Evolutionary conservation across 2,888 invertebrate species (phyloP).

Genomic region (Microplitis manilae): DNA sequence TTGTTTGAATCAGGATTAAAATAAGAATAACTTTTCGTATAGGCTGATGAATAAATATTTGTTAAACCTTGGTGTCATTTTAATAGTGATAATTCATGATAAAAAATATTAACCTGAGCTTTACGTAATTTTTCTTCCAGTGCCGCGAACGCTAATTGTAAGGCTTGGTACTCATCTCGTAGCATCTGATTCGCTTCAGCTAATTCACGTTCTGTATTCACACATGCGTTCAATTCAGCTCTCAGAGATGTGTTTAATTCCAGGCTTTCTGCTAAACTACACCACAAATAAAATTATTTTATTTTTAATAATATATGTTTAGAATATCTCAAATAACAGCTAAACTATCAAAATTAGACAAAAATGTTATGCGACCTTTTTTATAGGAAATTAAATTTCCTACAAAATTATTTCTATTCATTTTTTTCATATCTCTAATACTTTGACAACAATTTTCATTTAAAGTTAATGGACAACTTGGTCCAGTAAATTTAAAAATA

Average conservation of each 20-base stretch:
- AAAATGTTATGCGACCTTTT: too few relatives aligned
- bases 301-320: slow-evolving; percentile 49
- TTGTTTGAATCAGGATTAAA: too few relatives aligned
- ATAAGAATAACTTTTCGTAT: too few relatives aligned
- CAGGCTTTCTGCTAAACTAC: slow-evolving; percentile 80
- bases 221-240: slow-evolving; percentile 82
- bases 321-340: too few relatives aligned
- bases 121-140: slow-evolving; percentile 91
- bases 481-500: too few relatives aligned
- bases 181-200: slow-evolving; percentile 90
- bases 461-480: too few relatives aligned
- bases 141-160: slow-evolving; percentile 91
- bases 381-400: too few relatives aligned
- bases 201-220: slow-evolving; percentile 81
- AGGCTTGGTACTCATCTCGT: slow-evolving; percentile 94
- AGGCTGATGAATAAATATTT: not conserved
- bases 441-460: too few relatives aligned
- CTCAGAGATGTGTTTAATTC: slow-evolving; percentile 79
- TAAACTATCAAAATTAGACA: too few relatives aligned
- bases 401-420: too few relatives aligned
- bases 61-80: not conserved
- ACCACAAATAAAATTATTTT: slow-evolving; percentile 44
- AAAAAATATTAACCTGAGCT: slow-evolving; percentile 76
- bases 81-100: slow-evolving; percentile 29
- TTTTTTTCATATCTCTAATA: too few relatives aligned